A percentile compares a stretch with the other conserved stretches of the same genome.
phyloP scores from a whole-genome alignment of 2,113 vertebrate species.

The Strigops habroptila region DNA sequence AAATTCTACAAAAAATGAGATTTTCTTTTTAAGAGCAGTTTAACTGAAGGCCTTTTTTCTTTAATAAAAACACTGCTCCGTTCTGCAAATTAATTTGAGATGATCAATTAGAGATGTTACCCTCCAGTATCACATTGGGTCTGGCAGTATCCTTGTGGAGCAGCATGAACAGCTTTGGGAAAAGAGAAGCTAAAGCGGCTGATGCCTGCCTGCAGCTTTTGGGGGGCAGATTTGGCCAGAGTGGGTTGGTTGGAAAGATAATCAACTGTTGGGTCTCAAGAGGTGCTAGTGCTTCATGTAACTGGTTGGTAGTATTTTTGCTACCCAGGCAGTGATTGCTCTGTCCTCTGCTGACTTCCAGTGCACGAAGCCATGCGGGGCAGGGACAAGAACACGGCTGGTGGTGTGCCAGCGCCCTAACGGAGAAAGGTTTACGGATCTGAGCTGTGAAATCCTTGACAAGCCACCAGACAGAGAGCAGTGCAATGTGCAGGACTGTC shows the following conservation, averaged over 20 bases:
- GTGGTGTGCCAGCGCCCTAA: slow-evolving; percentile 92
- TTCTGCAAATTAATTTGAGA: not conserved
- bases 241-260: not conserved
- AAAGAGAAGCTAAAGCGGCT: not conserved
- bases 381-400: slow-evolving; percentile 89
- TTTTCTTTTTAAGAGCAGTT: not conserved
- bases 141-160: not conserved
- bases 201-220: fast-evolving
- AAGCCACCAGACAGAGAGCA: slow-evolving; percentile 95
- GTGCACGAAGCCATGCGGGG: slow-evolving; percentile 91
- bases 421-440: slow-evolving; percentile 90
- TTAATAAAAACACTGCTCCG: not conserved
- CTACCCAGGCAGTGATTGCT: not conserved
- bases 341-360: slow-evolving; percentile 54
- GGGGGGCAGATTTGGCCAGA: not conserved
- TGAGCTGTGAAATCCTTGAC: slow-evolving; percentile 97
- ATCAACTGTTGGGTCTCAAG: fast-evolving
- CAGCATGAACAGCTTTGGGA: not conserved
- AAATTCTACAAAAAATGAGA: not conserved
- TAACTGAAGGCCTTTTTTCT: not conserved
- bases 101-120: not conserved
- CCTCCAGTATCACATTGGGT: not conserved
- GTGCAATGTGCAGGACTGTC: slow-evolving; percentile 92
- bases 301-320: not conserved
- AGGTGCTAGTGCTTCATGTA: fast-evolving